Evolutionary conservation across 2,888 invertebrate genomes (phyloP).

Genomic region (Drosophila vallismaia): DNA sequence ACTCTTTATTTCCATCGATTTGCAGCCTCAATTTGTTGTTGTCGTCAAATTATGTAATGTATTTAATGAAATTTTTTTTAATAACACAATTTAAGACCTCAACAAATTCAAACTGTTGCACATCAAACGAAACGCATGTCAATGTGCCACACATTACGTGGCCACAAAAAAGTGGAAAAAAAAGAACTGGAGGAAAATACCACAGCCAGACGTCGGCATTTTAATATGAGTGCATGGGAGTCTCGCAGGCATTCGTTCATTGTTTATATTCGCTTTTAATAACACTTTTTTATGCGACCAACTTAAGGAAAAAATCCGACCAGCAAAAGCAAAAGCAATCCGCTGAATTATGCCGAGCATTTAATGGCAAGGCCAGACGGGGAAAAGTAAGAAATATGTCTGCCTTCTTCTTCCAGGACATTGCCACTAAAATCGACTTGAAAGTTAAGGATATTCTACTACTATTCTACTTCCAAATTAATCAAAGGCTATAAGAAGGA

Average conservation of each 20-base stretch:
- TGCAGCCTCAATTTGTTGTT: constrained; percentile 37
- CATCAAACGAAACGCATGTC: constrained; percentile 61
- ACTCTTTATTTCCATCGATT: constrained; percentile 12
- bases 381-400: constrained; percentile 9
- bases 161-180: constrained; percentile 27
- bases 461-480: not conserved
- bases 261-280: constrained; percentile 69
- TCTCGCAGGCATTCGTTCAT: constrained; percentile 32
- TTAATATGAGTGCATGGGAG: constrained; percentile 53
- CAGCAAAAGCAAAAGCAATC: constrained; percentile 24
- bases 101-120: constrained; percentile 69
- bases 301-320: constrained; percentile 18
- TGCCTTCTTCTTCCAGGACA: not conserved
- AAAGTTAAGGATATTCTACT: constrained; percentile 1
- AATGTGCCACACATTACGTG: constrained; percentile 42
- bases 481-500: constrained; percentile 7
- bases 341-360: constrained; percentile 52
- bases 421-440: constrained; percentile 8
- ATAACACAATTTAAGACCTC: constrained; percentile 48
- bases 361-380: constrained; percentile 55
- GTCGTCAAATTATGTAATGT: constrained; percentile 36
- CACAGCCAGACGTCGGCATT: constrained; percentile 58
- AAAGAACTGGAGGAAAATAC: constrained; percentile 5
- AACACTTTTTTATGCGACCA: constrained; percentile 60
- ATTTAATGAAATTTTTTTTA: constrained; percentile 61